Base-by-base conservation (phyloP, 2,113 vertebrate species). In the Centropus bengalensis region DNA sequence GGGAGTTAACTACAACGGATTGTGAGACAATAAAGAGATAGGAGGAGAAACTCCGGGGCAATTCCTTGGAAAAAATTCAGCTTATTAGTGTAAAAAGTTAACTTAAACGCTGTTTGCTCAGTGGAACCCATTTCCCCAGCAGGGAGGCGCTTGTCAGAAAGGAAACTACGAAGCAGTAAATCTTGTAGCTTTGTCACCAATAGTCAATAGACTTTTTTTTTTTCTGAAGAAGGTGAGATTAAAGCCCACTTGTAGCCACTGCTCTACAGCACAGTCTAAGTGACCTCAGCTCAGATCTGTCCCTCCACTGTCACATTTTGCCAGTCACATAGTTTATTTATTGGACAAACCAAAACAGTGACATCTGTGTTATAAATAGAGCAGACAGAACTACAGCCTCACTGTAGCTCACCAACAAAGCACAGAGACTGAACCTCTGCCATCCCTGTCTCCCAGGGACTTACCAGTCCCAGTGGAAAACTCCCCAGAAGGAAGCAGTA, bases 301-400 rank as follows among this genome's bases (percentile, higher is more conserved):
- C 38, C 38, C 40, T 49, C 67, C 8, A 33, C 30, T 14, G 69
- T 51, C 75, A 76, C 42, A 42, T 77, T 82, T 62, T 66, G 63
- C 68, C 68, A 92, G 52, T 38, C 73, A 83, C 13, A 74, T 26
- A 51, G 40, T 55, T 77, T 91, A 94, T 94, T 96, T 91, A 83
- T 4, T 4, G 2, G 88, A 47, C 68, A 91, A 90, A 80, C 79
- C 68, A 47, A 79, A 93, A 76, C 21, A 88, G 94, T 83, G 79
- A 78, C 88, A 90, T 80, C 54, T 91, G 71, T 64, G 66, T 88
- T 93, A 94, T 94, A 93, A 90, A 95, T 95, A 95, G 80, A 51
- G 67, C 59, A 93, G 88, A 82, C 75, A 90, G 85, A 90, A 80
- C 22, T 36, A 80, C 32, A 90, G 82, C 68, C 59, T 62, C 79